phyloP scores from a whole-genome alignment of 1,140 invertebrate genomes.

The Hyposmocoma kahamanoa region DNA sequence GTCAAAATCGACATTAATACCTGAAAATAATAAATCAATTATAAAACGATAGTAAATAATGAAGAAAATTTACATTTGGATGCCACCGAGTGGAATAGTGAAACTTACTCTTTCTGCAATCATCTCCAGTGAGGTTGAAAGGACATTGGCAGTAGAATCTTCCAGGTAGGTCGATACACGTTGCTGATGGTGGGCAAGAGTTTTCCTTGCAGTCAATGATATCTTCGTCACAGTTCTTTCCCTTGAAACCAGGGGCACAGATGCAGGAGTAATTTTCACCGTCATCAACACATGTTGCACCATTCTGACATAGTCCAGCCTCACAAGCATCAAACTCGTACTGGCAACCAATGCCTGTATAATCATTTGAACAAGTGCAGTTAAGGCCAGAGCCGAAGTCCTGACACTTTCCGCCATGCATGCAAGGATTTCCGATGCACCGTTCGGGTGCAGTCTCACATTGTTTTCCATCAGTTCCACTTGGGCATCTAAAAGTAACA shows the following conservation, averaged over 20 bases:
- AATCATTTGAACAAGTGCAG: slow-evolving; percentile 91
- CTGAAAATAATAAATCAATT: slow-evolving; percentile 72
- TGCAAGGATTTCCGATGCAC: slow-evolving; percentile 96
- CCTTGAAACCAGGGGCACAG: slow-evolving; percentile 90
- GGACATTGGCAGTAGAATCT: slow-evolving; percentile 97
- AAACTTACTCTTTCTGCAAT: slow-evolving; percentile 92
- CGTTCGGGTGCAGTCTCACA: slow-evolving; percentile 96
- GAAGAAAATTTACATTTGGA: neutral
- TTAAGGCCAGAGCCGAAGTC: slow-evolving; percentile 96
- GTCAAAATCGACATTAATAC: slow-evolving; percentile 96
- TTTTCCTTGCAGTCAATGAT: slow-evolving; percentile 95
- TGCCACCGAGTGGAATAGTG: too few relatives aligned
- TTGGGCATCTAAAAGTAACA: slow-evolving; percentile 80
- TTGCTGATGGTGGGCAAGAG: slow-evolving; percentile 94
- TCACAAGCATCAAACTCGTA: slow-evolving; percentile 95
- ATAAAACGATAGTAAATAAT: neutral
- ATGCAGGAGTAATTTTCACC: slow-evolving; percentile 89
- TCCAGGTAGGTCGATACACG: slow-evolving; percentile 94
- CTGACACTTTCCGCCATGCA: slow-evolving; percentile 94
- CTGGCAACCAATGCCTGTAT: slow-evolving; percentile 91
- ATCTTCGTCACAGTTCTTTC: slow-evolving; percentile 93
- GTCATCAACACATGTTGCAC: slow-evolving; percentile 91
- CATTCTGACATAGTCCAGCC: slow-evolving; percentile 91
- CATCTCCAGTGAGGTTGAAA: slow-evolving; percentile 96
- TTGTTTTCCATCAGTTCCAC: slow-evolving; percentile 94